Conservation (phyloP, 1,140 invertebrate genomes). For the Lepidurus packardi region DNA sequence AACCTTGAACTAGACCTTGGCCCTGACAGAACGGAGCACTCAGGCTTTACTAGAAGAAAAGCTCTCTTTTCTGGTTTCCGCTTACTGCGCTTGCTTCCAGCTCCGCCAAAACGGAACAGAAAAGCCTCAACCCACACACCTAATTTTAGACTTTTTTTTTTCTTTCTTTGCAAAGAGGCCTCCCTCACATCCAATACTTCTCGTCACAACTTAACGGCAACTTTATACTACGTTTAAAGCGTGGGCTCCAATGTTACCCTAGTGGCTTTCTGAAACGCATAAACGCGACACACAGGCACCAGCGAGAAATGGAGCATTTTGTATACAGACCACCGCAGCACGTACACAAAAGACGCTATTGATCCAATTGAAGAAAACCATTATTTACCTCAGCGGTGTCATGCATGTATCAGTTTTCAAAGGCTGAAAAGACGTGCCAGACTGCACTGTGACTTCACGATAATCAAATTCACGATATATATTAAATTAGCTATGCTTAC, state of each 20-base stretch:
- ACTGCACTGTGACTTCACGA: too few relatives aligned
- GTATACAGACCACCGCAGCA: background rate
- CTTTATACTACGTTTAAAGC: background rate
- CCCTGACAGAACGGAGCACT: slow-evolving; percentile 2
- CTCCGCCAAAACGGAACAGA: slow-evolving; percentile 4
- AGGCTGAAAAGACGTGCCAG: too few relatives aligned
- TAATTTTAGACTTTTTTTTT: background rate
- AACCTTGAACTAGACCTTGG: slow-evolving; percentile 21
- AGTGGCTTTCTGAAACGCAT: background rate
- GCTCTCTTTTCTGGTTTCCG: background rate
- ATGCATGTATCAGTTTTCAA: too few relatives aligned
- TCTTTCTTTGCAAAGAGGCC: background rate
- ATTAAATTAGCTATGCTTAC: background rate
- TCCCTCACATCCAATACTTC: background rate
- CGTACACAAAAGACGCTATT: background rate
- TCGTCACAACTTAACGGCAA: background rate
- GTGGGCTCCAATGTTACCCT: background rate
- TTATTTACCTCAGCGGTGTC: background rate
- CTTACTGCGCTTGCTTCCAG: slow-evolving; percentile 20
- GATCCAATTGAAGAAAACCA: background rate
- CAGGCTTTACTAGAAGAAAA: background rate
- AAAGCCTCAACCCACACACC: background rate
- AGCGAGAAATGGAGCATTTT: background rate
- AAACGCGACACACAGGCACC: background rate
- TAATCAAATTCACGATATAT: background rate